Evolutionary conservation across 2,113 vertebrate genomes (phyloP).

Genomic region (Anarrhichthys ocellatus): DNA sequence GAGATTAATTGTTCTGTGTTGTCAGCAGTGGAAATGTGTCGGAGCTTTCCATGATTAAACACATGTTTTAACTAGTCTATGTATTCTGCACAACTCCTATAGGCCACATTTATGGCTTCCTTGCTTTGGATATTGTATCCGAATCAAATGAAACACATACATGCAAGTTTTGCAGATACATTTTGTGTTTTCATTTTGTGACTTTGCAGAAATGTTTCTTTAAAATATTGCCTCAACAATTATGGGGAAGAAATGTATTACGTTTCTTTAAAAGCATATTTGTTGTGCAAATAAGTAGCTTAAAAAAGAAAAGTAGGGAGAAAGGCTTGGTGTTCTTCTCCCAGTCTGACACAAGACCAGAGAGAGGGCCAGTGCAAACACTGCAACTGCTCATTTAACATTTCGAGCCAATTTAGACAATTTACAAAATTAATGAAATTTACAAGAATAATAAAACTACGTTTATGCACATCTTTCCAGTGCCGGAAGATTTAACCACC

Average conservation of each 20-base stretch:
- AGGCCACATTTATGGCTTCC: background rate
- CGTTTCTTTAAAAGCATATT: background rate
- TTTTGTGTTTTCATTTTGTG: background rate
- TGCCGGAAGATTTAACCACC: conserved; percentile 5
- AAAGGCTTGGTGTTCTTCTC: background rate
- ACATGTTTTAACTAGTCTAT: background rate
- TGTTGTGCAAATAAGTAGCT: background rate
- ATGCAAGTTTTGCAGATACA: background rate
- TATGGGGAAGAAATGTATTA: background rate
- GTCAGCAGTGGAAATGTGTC: conserved; percentile 10
- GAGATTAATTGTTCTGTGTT: conserved; percentile 41
- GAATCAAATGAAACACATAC: background rate
- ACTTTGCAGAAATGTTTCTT: background rate
- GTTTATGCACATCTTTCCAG: background rate
- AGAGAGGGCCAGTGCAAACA: background rate
- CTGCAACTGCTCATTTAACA: background rate
- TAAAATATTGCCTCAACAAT: background rate
- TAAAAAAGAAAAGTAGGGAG: background rate
- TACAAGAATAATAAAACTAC: conserved; percentile 1
- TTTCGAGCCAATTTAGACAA: background rate
- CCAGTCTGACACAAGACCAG: background rate
- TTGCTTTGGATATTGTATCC: background rate
- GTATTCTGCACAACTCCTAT: background rate
- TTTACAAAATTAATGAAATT: background rate
- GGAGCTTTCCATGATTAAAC: background rate